These are phyloP conservation scores for Poecilia latipinna DNA, from an alignment of 2,113 vertebrate species.

Conservation along the genomic window DNA sequence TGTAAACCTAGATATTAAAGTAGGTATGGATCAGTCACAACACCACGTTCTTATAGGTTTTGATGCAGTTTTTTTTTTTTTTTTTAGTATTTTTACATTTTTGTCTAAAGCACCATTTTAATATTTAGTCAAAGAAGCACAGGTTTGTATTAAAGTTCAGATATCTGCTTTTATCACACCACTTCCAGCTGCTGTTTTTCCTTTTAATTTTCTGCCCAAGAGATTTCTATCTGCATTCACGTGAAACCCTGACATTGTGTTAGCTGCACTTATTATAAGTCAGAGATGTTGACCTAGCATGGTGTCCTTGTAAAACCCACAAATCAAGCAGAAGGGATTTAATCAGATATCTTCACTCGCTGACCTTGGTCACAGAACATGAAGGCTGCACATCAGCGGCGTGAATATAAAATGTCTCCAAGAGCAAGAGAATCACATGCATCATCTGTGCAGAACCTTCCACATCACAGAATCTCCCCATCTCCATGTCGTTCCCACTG, in stretches of 20 bases:
- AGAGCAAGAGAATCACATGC: slow-evolving; percentile 26
- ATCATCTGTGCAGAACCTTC: slow-evolving; percentile 36
- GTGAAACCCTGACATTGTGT: slow-evolving; percentile 37
- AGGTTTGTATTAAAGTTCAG: not conserved
- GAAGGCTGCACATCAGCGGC: slow-evolving; percentile 32
- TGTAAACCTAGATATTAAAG: no score
- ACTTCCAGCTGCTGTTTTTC: not conserved
- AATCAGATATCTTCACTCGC: slow-evolving; percentile 44
- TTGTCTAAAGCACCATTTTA: not conserved
- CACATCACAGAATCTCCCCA: slow-evolving; percentile 40
- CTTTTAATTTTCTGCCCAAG: slow-evolving; percentile 4
- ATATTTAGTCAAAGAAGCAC: not conserved
- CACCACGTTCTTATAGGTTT: no score
- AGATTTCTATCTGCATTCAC: slow-evolving; percentile 7
- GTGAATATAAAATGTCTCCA: slow-evolving; percentile 47
- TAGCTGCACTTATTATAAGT: slow-evolving; percentile 32
- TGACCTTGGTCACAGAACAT: slow-evolving; percentile 60
- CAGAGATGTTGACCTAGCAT: slow-evolving; percentile 14
- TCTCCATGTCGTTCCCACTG: slow-evolving; percentile 46
- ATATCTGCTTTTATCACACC: not conserved
- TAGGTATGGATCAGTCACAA: no score
- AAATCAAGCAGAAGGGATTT: slow-evolving; percentile 43
- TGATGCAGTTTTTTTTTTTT: not conserved
- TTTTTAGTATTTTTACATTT: not conserved
- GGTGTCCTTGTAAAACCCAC: slow-evolving; percentile 29